Conservation (phyloP, 2,888 invertebrate species). For the Drosophila suboccidentalis region DNA sequence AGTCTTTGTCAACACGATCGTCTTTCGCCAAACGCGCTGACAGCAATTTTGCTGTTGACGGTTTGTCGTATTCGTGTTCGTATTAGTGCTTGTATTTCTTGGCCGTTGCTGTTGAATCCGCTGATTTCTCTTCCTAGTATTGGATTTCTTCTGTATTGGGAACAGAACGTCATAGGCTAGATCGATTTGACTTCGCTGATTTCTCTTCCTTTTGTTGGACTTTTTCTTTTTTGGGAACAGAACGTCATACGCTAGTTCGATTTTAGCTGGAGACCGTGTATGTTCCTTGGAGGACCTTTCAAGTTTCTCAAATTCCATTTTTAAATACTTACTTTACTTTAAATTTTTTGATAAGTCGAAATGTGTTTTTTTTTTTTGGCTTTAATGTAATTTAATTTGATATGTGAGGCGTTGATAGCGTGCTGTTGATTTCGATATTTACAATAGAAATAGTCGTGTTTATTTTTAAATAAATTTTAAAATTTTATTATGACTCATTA, state of each 20-base stretch:
- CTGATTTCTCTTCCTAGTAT: no score
- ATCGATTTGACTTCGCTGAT: constrained; percentile 2
- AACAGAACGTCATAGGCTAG: background rate
- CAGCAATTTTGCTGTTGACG: background rate
- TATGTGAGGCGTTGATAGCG: background rate
- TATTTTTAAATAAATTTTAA: no score
- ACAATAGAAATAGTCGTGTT: no score
- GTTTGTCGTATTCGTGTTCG: background rate
- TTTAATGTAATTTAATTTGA: background rate
- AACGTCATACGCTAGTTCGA: background rate
- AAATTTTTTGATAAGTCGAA: constrained; percentile 21
- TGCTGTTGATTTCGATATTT: background rate
- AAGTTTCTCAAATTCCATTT: constrained; percentile 14
- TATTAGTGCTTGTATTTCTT: background rate
- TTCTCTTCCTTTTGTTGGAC: no score
- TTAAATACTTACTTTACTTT: constrained; percentile 10
- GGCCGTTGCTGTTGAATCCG: background rate
- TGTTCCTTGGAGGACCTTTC: background rate
- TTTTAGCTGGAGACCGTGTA: background rate
- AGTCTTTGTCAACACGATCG: constrained; percentile 33
- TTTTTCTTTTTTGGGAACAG: no score
- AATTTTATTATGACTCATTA: no score
- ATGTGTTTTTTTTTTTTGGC: background rate
- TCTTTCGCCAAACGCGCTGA: constrained; percentile 57
- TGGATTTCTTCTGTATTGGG: no score